phyloP scores from a whole-genome alignment of 2,113 vertebrate genomes.

The Barnardius zonarius region DNA sequence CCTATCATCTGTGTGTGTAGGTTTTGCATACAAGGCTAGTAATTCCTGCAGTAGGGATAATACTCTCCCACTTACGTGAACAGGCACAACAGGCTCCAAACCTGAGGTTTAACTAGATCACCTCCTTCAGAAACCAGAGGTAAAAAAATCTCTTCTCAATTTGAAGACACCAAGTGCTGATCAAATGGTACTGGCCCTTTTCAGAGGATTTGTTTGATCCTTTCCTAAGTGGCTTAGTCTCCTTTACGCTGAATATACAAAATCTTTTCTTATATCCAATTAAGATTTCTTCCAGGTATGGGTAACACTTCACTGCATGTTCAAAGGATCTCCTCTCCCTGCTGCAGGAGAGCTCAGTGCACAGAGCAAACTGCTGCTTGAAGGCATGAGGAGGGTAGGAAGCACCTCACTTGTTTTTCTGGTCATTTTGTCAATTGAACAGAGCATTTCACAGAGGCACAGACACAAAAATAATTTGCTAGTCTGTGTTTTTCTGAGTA shows the following conservation, averaged over 20 bases:
- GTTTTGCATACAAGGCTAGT: accelerated
- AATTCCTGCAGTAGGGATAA: background rate
- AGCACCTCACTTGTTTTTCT: background rate
- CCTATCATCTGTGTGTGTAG: accelerated
- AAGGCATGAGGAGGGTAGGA: background rate
- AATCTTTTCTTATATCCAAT: slow-evolving; percentile 26
- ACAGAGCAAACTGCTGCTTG: accelerated
- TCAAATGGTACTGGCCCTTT: background rate
- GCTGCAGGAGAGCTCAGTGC: background rate
- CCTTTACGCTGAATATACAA: slow-evolving; percentile 7
- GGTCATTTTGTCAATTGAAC: background rate
- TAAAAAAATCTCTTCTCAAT: background rate
- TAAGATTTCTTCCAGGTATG: background rate
- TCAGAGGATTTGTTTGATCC: slow-evolving; percentile 27
- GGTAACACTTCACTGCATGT: background rate
- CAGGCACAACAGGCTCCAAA: background rate
- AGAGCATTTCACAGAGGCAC: background rate
- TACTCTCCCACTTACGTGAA: background rate
- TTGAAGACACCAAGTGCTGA: background rate
- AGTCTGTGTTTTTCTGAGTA: accelerated
- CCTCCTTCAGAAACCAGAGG: background rate
- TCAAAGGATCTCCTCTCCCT: background rate
- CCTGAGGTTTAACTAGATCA: background rate
- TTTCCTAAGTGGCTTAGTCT: slow-evolving; percentile 14
- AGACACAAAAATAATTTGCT: background rate